These are phyloP conservation scores for Passer domesticus DNA, from an alignment of 2,113 vertebrate genomes.

Conservation along the genomic window DNA sequence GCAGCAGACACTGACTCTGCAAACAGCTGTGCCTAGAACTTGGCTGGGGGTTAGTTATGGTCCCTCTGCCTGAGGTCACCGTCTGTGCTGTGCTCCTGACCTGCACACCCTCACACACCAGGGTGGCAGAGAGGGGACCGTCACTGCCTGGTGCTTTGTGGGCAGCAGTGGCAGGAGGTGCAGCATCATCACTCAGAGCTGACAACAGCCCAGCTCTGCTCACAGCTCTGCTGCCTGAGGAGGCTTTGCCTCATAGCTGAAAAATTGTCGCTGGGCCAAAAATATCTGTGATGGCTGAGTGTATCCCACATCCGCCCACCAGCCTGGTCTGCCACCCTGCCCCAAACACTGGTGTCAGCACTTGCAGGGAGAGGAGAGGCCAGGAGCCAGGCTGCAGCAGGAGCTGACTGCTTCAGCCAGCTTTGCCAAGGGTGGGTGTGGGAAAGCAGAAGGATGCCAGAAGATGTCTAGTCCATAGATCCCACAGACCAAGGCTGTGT, in stretches of 20 bases:
- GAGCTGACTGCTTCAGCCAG: neutral
- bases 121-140: fast-evolving
- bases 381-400: neutral
- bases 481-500: neutral
- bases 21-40: neutral
- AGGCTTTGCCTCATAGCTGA: neutral
- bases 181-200: neutral
- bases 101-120: neutral
- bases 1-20: neutral
- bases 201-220: neutral
- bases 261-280: neutral
- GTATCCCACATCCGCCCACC: neutral
- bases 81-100: neutral
- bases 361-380: neutral
- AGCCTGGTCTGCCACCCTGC: neutral
- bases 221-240: neutral
- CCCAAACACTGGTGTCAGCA: neutral
- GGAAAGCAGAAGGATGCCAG: neutral
- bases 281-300: neutral
- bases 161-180: neutral
- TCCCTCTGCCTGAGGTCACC: neutral
- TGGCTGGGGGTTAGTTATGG: fast-evolving
- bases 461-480: neutral
- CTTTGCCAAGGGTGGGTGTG: neutral
- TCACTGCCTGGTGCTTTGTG: fast-evolving